Conservation (phyloP, 1,140 invertebrate genomes). For the Cotesia typhae region DNA sequence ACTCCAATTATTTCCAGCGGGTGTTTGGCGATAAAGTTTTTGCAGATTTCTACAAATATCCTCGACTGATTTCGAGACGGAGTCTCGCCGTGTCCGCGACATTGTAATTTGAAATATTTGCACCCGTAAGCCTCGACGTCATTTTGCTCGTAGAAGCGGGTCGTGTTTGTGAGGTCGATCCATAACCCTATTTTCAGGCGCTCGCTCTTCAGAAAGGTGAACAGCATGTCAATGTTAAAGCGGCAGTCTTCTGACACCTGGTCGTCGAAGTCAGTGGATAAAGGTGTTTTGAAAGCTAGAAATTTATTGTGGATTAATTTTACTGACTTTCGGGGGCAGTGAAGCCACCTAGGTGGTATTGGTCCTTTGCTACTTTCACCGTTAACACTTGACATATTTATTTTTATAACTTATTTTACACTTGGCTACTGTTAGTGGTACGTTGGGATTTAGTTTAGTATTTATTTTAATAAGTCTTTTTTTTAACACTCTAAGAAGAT, state of each 20-base stretch:
- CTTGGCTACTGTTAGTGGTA: neutral
- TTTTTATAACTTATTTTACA: neutral
- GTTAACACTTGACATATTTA: slow-evolving; percentile 1
- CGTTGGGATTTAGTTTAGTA: too few species aligned
- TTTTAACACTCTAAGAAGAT: too few species aligned
- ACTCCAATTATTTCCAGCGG: slow-evolving; percentile 86
- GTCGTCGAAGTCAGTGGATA: slow-evolving; percentile 79
- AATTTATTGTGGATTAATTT: slow-evolving; percentile 81
- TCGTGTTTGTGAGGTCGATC: slow-evolving; percentile 97
- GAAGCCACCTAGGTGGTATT: slow-evolving; percentile 88
- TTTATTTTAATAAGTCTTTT: too few species aligned
- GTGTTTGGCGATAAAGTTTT: slow-evolving; percentile 80
- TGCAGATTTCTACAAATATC: slow-evolving; percentile 81
- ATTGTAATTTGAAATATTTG: slow-evolving; percentile 87
- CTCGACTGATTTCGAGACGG: slow-evolving; percentile 80
- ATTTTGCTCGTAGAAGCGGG: slow-evolving; percentile 86
- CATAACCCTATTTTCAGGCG: slow-evolving; percentile 91
- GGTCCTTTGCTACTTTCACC: slow-evolving; percentile 61
- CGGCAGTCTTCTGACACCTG: slow-evolving; percentile 81
- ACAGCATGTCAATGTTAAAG: slow-evolving; percentile 87
- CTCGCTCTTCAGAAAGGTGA: slow-evolving; percentile 74
- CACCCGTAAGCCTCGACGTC: slow-evolving; percentile 79
- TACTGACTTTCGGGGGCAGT: slow-evolving; percentile 87
- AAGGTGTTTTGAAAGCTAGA: slow-evolving; percentile 92
- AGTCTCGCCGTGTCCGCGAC: slow-evolving; percentile 85